These are phyloP conservation scores for Carposina sasakii DNA, from an alignment of 1,140 invertebrate genomes.

Conservation along the genomic window DNA sequence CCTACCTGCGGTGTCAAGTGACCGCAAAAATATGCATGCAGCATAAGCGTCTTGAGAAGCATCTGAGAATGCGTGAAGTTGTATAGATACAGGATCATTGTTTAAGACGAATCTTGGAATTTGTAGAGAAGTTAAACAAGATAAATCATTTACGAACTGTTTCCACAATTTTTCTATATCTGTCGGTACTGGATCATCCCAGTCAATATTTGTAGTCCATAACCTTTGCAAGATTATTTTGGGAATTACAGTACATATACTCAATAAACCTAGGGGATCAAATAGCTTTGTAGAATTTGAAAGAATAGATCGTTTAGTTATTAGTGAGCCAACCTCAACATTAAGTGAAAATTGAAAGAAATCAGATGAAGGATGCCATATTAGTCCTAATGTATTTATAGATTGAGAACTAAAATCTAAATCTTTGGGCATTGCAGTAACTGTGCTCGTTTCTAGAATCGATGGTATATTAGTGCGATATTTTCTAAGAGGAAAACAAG, in stretches of 20 bases:
- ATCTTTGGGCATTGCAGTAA: neutral
- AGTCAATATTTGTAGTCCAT: slow-evolving; percentile 26
- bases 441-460: neutral
- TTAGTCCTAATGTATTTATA: slow-evolving; percentile 18
- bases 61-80: slow-evolving; percentile 5
- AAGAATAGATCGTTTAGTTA: slow-evolving; percentile 15
- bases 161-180: slow-evolving; percentile 6
- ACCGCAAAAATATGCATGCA: slow-evolving; percentile 23
- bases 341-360: slow-evolving; percentile 6
- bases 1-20: neutral
- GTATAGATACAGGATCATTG: neutral
- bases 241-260: slow-evolving; percentile 22
- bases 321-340: neutral
- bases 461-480: slow-evolving; percentile 23
- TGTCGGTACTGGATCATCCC: slow-evolving; percentile 25
- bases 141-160: neutral
- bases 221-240: slow-evolving; percentile 28
- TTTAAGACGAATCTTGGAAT: slow-evolving; percentile 1
- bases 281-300: slow-evolving; percentile 19
- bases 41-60: slow-evolving; percentile 7
- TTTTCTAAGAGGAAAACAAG: slow-evolving; percentile 22
- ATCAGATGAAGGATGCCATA: slow-evolving; percentile 14
- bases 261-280: slow-evolving; percentile 33
- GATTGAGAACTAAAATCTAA: neutral
- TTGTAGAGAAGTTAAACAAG: neutral